Conservation (phyloP, 2,888 invertebrate species). For the Epicampocera succincta region DNA sequence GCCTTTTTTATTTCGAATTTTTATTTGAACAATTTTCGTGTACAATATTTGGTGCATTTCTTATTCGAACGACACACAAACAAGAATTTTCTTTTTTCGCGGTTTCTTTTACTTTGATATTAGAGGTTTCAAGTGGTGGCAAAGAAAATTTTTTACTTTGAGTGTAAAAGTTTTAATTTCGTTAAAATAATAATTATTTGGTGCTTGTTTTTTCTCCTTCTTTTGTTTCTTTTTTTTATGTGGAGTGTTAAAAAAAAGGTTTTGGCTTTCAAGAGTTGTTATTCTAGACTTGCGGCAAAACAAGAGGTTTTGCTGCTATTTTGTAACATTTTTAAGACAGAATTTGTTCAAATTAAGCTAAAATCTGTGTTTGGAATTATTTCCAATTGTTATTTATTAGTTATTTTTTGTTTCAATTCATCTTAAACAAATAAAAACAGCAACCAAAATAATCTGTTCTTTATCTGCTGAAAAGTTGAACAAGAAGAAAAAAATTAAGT, state of each 20-base stretch:
- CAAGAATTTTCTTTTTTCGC: too few species aligned
- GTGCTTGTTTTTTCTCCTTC: background rate
- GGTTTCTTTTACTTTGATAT: too few species aligned
- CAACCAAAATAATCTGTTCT: conserved; percentile 43
- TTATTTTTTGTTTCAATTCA: conserved; percentile 2
- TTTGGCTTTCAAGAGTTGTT: background rate
- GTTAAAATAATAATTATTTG: conserved; percentile 10
- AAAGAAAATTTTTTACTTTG: too few species aligned
- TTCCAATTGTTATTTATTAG: conserved; percentile 11
- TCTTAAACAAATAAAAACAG: conserved; percentile 34
- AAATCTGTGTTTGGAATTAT: background rate
- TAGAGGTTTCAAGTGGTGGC: too few species aligned
- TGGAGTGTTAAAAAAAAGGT: background rate
- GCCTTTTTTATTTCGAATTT: too few species aligned
- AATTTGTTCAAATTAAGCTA: background rate
- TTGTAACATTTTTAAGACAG: background rate
- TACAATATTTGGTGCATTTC: too few species aligned
- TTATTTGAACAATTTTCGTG: too few species aligned
- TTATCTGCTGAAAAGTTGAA: conserved; percentile 10
- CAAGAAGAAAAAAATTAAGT: conserved; percentile 50
- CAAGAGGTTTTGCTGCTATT: background rate
- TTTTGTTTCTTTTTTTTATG: too few species aligned
- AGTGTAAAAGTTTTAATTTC: background rate
- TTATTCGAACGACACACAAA: too few species aligned
- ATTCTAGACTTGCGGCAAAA: conserved; percentile 2